Evolutionary conservation across 2,888 invertebrate species (phyloP), one percentile per base, ranked within the genome.

Genomic region (Linnaemya tessellans): DNA sequence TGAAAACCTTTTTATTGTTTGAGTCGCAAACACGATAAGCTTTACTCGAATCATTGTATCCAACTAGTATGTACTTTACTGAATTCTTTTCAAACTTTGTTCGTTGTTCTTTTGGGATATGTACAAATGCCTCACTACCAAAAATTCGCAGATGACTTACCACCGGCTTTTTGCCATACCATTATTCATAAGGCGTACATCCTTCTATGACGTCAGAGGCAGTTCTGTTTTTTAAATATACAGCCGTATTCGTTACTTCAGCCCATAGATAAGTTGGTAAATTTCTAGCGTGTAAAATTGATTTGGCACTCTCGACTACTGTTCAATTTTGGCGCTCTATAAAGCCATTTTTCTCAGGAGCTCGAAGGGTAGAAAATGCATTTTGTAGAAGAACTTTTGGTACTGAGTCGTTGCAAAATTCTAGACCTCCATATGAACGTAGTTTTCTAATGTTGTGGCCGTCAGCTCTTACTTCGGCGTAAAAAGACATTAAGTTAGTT

Each of bases 261-360:
- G 60, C 38, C 60, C 60, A 62, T 11, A 62, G 18, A 11, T 62
- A 5, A 38, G 11, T 62, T 62, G 60, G 38, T 18, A 62, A 18
- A 8, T 62, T 38, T 62, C 20, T 38, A 11, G 38, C 60, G 5
- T 62, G 38, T 9, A 62, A 13, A 38, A 41, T 62, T 41, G 62
- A 41, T 4, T 62, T 62, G 30, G 58, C 58, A 58, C 58, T 58
- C 30, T 58, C 30, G 2, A 58, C 30, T n/a, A 58, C 35, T 5
- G 62, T 41, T 10, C 62, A 20, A 62, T 62, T 62, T 62, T 20
- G 43, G 15, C 43, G 64, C 15, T 64, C 43, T 64, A 64, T 62
- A 20, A 62, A 62, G 4, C 62, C 62, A 20, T 62, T 62, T 4
- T 62, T 41, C 13, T 62, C 38, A 8, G 64, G 43, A 22, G 25